These are phyloP conservation scores for Protodeltote pygarga DNA, from an alignment of 2,888 invertebrate species.

Conservation along the genomic window DNA sequence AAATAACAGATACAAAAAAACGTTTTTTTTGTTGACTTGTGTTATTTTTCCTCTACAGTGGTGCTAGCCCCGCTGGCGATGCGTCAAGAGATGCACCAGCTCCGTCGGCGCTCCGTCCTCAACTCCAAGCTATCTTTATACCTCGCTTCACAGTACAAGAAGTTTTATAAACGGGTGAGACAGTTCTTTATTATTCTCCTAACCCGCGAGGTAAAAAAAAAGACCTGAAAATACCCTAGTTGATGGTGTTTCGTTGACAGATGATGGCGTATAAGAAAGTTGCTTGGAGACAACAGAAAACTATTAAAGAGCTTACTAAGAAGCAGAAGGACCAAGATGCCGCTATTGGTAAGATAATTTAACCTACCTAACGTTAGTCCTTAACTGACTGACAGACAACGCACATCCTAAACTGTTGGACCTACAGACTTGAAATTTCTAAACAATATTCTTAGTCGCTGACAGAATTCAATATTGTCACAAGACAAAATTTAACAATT, in stretches of 20 bases:
- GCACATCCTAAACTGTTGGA: too few species aligned
- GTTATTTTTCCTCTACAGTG: constrained; percentile 41
- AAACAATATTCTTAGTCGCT: too few species aligned
- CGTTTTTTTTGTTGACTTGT: too few species aligned
- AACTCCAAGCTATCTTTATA: constrained; percentile 70
- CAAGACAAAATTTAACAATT: too few species aligned
- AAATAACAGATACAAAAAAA: too few species aligned
- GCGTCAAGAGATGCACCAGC: constrained; percentile 64
- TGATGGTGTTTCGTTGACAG: constrained; percentile 51
- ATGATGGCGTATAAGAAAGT: constrained; percentile 68
- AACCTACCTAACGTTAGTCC: not conserved
- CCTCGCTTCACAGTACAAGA: constrained; percentile 70
- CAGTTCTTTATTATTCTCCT: constrained; percentile 7
- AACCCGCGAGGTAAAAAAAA: not conserved
- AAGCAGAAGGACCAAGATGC: constrained; percentile 68
- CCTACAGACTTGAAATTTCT: not conserved
- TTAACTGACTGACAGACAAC: too few species aligned
- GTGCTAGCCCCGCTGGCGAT: constrained; percentile 63
- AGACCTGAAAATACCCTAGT: not conserved
- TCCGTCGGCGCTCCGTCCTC: constrained; percentile 64
- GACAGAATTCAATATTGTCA: too few species aligned
- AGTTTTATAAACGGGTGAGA: constrained; percentile 68
- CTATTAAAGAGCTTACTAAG: constrained; percentile 57
- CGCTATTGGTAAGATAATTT: constrained; percentile 63
- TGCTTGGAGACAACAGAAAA: constrained; percentile 61